A percentile compares a stretch with the other conserved stretches of the same genome.
These are phyloP conservation scores for Drosophila paranaensis DNA, from an alignment of 2,888 invertebrate species.

Conservation along the genomic window DNA sequence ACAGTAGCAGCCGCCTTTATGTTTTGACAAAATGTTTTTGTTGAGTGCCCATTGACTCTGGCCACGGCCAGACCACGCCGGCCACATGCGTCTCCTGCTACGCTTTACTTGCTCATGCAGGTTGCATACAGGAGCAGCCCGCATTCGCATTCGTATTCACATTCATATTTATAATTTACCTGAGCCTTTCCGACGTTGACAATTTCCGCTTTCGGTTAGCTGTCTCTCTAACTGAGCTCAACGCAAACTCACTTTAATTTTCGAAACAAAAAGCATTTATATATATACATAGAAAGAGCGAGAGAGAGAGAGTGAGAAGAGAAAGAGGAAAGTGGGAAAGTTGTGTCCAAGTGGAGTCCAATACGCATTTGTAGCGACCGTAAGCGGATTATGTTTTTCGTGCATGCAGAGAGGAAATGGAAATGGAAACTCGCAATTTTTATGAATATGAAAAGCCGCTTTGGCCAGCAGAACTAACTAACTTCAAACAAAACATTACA, in stretches of 20 bases:
- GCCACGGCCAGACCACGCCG: slow-evolving; percentile 11
- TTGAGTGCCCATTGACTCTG: slow-evolving; percentile 76
- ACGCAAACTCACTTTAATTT: slow-evolving; percentile 73
- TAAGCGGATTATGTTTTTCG: slow-evolving; percentile 70
- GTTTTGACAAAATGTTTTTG: slow-evolving; percentile 78
- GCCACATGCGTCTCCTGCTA: slow-evolving; percentile 21
- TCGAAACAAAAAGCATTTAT: slow-evolving; percentile 50
- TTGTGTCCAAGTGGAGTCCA: slow-evolving; percentile 48
- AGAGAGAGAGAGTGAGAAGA: neutral
- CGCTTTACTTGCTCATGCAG: slow-evolving; percentile 39
- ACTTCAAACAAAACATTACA: slow-evolving; percentile 68
- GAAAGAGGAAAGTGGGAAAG: slow-evolving; percentile 21
- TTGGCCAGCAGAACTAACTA: slow-evolving; percentile 68
- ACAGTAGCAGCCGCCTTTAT: slow-evolving; percentile 71
- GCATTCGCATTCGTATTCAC: slow-evolving; percentile 43
- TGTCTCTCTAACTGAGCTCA: slow-evolving; percentile 30
- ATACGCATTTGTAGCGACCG: slow-evolving; percentile 63
- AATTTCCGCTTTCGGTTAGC: slow-evolving; percentile 61
- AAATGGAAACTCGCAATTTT: slow-evolving; percentile 74
- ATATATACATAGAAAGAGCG: neutral
- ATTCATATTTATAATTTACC: slow-evolving; percentile 53
- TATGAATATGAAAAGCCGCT: slow-evolving; percentile 78
- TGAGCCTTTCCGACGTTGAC: slow-evolving; percentile 59
- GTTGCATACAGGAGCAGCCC: slow-evolving; percentile 33
- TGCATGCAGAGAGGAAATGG: slow-evolving; percentile 57